Evolutionary conservation across 2,888 invertebrate species (phyloP), one percentile per base, ranked within the genome.

Genomic region (Leptopterna dolabrata): DNA sequence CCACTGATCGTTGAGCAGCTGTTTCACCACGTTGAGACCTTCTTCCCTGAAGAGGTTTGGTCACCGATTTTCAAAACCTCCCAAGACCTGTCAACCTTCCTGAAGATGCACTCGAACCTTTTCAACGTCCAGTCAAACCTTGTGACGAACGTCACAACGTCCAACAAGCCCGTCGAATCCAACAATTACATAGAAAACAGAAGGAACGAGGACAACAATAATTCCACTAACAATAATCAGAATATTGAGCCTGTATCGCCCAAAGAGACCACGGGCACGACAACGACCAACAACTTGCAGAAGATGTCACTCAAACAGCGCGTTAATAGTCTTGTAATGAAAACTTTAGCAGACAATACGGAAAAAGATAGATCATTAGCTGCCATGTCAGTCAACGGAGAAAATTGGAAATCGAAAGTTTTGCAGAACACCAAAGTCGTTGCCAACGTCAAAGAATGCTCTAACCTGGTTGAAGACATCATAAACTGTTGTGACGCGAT

Each of bases 61-160:
- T 94, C 95, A 90, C 95, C 95, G 91, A 95, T 98, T 93, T 98
- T 98, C 91, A 97, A 97, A 91, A 97, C 97, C 2, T 95, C 97
- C 0, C 95, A 96, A 87, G 98, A 98, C 92, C 93, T 98, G 90
- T 95, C 95, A 81, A 97, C 97, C 78, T 98, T 98, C 91, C 93
- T 98, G 85, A 96, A 97, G 92, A 95, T 98, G 93, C 97, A 98
- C 92, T 96, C 97, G n/a, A 97, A 98, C 92, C 95, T 97, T 90
- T 98, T 98, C 92, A 96, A 97, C 92, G 97, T 98, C 89, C 97
- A 98, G 91, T 95, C 97, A 85, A 98, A 98, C 93, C 94, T 97
- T 92, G 97, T 97, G 90, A 96, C 96, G 87, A 92, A 97, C 90
- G 94, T 97, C 14, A 27, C 86, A 24, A 88, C 63, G 36, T 29